These are phyloP conservation scores for Nomada ferruginata DNA, from an alignment of 2,888 invertebrate species.

Conservation along the genomic window DNA sequence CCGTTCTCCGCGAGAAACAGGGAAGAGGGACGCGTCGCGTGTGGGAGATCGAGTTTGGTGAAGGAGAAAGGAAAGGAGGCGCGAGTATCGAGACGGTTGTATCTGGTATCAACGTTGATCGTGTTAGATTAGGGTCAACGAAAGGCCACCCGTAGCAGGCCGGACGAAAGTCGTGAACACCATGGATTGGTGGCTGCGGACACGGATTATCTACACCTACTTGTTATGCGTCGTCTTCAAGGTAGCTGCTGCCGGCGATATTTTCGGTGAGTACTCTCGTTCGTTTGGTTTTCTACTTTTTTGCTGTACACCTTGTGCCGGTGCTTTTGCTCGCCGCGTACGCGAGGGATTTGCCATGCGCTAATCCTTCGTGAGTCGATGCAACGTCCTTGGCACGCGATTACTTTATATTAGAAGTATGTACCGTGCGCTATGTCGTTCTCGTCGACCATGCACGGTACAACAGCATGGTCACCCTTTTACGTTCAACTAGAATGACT, in stretches of 20 bases:
- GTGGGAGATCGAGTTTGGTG: conserved; percentile 17
- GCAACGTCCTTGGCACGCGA: background rate
- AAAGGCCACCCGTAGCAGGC: conserved; percentile 44
- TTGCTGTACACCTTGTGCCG: background rate
- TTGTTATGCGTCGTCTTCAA: conserved; percentile 79
- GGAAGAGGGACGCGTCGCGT: conserved; percentile 22
- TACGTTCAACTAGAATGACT: background rate
- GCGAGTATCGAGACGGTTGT: conserved; percentile 9
- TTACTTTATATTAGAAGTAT: conserved; percentile 9
- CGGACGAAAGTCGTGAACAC: conserved; percentile 64
- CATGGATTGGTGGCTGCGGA: conserved; percentile 79
- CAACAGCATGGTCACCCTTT: background rate
- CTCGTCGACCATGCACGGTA: background rate
- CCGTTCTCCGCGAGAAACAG: conserved; percentile 7
- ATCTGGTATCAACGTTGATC: conserved; percentile 56
- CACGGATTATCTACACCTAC: conserved; percentile 79
- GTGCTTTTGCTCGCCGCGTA: too few relatives aligned
- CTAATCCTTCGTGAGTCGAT: conserved; percentile 12
- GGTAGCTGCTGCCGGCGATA: conserved; percentile 74
- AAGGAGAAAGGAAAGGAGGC: conserved; percentile 7
- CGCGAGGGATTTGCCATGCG: background rate
- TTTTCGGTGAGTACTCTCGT: conserved; percentile 76
- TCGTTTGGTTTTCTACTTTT: background rate
- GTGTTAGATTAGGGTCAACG: conserved; percentile 55
- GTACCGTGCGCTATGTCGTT: background rate